Base-by-base conservation (phyloP, 2,797 vertebrate species). In the Halcyon badia region DNA sequence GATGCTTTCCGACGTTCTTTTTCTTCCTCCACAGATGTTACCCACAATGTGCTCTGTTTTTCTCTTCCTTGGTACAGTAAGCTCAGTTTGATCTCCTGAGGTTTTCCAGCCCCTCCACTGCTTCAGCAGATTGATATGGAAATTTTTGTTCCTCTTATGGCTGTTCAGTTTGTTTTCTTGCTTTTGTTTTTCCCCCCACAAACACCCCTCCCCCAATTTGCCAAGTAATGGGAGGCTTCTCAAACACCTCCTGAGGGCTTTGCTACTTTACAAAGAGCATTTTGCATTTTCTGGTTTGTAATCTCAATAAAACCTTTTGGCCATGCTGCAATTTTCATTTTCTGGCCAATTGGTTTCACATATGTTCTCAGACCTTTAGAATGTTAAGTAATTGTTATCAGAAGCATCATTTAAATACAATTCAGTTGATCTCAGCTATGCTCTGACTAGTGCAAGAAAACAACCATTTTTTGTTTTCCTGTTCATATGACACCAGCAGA, bases 281-380 rank as follows among this genome's bases (percentile, higher is more conserved):
- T 93, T 91, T 89, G 52, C 6, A 2, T 92, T 89, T 79, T 76
- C 30, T 96, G 77, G 61, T 78, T 91, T 93, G 31, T 81, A 92
- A 86, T 60, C 1, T 8, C 28, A 93, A 89, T 60, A 80, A 92
- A 90, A 89, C 51, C 72, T 95, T 96, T 78, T 87, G 84, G 75
- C 54, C 75, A 70, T 44, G 37, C 52, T 89, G 62, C 49, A 91
- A 56, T 95, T 89, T 95, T 92, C 83, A 90, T 95, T 96, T 95
- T 88, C 68, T 93, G 64, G 81, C n/a, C 83, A 94, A 82, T 90
- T 94, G 76, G 33, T 88, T 95, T 94, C 61, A 65, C 87, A 83
- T 88, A 94, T 86, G 82, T 89, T 96, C 57, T 86, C 88, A 94
- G 65, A 71, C 35, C 39, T 92, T 71, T 72, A 54, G 46, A 86